Base-by-base conservation (phyloP, 2,888 invertebrate genomes). In the Drosophila neotestacea region DNA sequence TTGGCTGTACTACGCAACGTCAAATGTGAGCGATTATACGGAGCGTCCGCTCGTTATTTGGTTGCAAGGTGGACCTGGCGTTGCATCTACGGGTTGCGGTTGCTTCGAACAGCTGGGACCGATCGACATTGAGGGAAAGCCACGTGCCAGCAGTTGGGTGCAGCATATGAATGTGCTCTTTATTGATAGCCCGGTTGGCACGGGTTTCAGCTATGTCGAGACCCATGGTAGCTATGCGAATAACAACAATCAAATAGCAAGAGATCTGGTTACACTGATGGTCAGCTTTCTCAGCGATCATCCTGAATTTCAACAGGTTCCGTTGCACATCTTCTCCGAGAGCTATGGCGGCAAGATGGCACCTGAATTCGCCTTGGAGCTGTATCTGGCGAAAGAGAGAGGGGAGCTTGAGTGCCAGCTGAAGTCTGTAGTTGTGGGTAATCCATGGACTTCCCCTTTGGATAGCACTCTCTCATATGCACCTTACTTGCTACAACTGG, bases 311-410 rank as follows among this genome's bases (percentile, higher is more conserved):
- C 94, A 94, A 90, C 93, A 92, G 11, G 94, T 95, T 0, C 96
- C 97, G 0, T 93, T 97, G 39, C 97, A 97, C 90, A 96, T 98
- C 71, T 96, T 96, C 86, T 96, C 95, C 13, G 97, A 98, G 92
- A 97, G 97, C 0, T 98, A 98, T 91, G 98, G 98, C 32, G 98
- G 97, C 1, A 98, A 98, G 93, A 97, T 97, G 97, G 96, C 96
- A 0, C 95, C 96, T 0, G 96, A 96, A 82, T 97, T 98, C 91
- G 96, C 95, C 91, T 94, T 82, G 27, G 89, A 90, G 34, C 70
- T 91, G 50, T 55, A 91, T 47, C 83, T 95, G 95, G 95, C 95
- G 4, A 94, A 95, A 85, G 85, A 93, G 69, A 91, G 90, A 0
- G 94, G 94, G 0, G 92, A 93, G 10, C 94, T 96, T 11, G 91